phyloP scores from a whole-genome alignment of 2,113 vertebrate genomes.

The Atlantisia rogersi region DNA sequence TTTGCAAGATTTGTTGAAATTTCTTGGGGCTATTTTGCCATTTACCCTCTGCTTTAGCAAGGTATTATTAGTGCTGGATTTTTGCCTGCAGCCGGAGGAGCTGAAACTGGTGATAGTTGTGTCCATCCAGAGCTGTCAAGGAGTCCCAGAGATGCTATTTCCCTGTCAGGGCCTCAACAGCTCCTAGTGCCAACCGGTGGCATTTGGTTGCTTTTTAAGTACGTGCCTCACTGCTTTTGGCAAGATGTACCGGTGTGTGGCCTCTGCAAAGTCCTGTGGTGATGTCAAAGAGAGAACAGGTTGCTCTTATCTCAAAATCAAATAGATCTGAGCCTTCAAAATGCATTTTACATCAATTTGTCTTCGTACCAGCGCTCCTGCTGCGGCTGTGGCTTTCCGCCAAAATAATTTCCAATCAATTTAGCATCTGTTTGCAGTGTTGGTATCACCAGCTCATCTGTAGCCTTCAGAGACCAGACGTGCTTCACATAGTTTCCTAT shows the following conservation, averaged over 20 bases:
- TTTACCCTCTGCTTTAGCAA: fast-evolving
- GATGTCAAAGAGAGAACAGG: background rate
- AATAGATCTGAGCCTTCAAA: background rate
- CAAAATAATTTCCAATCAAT: constrained; percentile 67
- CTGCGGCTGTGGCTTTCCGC: constrained; percentile 40
- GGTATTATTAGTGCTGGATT: background rate
- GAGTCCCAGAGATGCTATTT: background rate
- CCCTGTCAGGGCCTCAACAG: background rate
- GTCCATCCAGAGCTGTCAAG: background rate
- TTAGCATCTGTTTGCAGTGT: constrained; percentile 72
- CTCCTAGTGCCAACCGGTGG: background rate
- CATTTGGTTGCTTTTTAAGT: background rate
- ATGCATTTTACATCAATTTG: background rate
- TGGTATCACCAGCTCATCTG: constrained; percentile 46
- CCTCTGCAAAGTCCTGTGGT: background rate
- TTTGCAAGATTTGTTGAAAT: background rate
- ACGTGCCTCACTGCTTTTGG: background rate
- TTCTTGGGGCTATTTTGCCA: background rate
- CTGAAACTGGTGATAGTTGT: fast-evolving
- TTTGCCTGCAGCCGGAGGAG: background rate
- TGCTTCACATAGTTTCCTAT: constrained; percentile 77
- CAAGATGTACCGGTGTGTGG: background rate
- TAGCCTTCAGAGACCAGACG: constrained; percentile 47
- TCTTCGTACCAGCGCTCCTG: background rate
- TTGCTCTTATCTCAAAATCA: background rate